Percentiles rank a stretch among this genome's conserved stretches.
These are phyloP conservation scores for Oncorhynchus nerka DNA, from an alignment of 2,113 vertebrate species.

Conservation along the genomic window DNA sequence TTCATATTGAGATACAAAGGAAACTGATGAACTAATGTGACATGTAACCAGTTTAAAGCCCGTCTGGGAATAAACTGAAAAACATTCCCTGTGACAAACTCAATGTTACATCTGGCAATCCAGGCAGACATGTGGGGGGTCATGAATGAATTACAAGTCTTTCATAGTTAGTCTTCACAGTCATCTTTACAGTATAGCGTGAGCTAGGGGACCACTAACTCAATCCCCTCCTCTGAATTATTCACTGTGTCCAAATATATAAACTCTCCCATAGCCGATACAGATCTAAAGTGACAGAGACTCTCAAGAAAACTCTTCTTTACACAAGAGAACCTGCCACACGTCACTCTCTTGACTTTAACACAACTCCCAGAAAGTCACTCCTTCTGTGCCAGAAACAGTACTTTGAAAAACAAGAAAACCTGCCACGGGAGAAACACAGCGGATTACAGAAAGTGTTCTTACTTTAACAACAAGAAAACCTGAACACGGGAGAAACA, in stretches of 20 bases:
- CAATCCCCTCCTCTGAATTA: conserved; percentile 46
- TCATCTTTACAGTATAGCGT: conserved; percentile 3
- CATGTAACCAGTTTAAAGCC: conserved; percentile 33
- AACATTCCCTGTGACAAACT: conserved; percentile 9
- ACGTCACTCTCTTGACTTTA: no score
- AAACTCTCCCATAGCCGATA: conserved; percentile 25
- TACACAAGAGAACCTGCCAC: no score
- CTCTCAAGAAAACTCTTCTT: no score
- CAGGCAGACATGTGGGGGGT: not conserved
- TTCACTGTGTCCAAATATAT: conserved; percentile 34
- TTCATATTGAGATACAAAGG: conserved; percentile 6
- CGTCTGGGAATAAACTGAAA: conserved; percentile 18
- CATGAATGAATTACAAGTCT: not conserved
- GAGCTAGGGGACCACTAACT: conserved; percentile 10
- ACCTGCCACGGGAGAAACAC: no score
- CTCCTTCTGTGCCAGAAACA: no score
- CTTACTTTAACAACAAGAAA: no score
- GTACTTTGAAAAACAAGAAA: no score
- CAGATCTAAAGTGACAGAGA: conserved; percentile 31
- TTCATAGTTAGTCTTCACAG: not conserved
- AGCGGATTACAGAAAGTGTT: no score
- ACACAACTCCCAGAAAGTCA: no score
- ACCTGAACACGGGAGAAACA: no score
- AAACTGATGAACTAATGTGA: conserved; percentile 28
- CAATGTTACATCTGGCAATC: conserved; percentile 5